Evolutionary conservation across 2,797 vertebrate species (phyloP), one percentile per base, ranked within the genome.

Genomic region (Calcarius lapponicus): DNA sequence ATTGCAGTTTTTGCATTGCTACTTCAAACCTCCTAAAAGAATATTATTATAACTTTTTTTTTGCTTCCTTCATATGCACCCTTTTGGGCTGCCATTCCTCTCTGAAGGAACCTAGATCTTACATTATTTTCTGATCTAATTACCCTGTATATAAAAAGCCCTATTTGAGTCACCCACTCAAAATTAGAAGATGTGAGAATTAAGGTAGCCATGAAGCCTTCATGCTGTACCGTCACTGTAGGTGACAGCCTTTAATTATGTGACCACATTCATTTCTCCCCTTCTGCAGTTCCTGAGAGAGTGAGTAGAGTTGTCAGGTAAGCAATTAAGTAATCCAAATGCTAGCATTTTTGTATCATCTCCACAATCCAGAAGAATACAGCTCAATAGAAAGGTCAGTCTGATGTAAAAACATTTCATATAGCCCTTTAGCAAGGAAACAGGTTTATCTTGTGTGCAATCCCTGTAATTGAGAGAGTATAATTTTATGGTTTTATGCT

Each of bases 301-400:
- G 29, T 50, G 67, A 89, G 62, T 62, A 82, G 62, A 70, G 21
- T 72, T 74, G 70, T 81, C 76, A 70, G 57, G 51, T 56, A 92
- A 90, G 60, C 80, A 88, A 80, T 90, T 88, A 92, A 90, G 62
- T 69, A 70, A 85, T 90, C 48, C 42, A 53, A 34, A 86, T 73
- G 67, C 73, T 56, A 73, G 67, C 40, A 79, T 79, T 88, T 90
- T 56, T 80, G 2, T 64, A 25, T 86, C 17, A 32, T 81, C 73
- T 86, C 81, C 73, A 78, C 71, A 91, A 43, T 69, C 38, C 91
- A 82, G 66, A 70, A 71, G 56, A 85, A 43, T 47, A 53, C 61
- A 73, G 51, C 61, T 85, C 53, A 90, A 28, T 25, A 71, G 38
- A 50, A 88, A 64, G 64, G 72, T 84, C 51, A 62, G 64, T 93